phyloP scores from a whole-genome alignment of 1,140 invertebrate genomes.

The Macrobrachium rosenbergii region DNA sequence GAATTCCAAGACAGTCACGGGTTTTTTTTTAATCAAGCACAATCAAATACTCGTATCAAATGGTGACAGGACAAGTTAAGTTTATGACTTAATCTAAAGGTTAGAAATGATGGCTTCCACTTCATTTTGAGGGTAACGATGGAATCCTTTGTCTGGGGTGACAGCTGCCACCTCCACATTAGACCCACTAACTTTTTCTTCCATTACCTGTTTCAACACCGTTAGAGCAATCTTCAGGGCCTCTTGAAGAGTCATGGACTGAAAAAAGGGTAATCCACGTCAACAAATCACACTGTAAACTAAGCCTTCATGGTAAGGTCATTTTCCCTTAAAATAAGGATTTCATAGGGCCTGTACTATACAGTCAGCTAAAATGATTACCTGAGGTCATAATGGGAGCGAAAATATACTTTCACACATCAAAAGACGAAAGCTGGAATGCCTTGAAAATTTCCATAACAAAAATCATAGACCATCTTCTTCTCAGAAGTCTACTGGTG shows the following conservation, averaged over 20 bases:
- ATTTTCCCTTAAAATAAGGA: not conserved
- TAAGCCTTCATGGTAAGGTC: not conserved
- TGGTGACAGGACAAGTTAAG: not conserved
- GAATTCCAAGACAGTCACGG: too few species aligned
- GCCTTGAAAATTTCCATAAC: too few species aligned
- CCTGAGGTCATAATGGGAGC: too few species aligned
- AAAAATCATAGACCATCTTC: too few species aligned
- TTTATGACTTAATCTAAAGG: slow-evolving; percentile 46
- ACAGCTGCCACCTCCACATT: slow-evolving; percentile 99
- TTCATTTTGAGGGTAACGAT: slow-evolving; percentile 69
- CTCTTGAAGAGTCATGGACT: slow-evolving; percentile 97
- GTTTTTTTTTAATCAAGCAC: not conserved
- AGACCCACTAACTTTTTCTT: slow-evolving; percentile 96
- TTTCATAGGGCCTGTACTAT: too few species aligned
- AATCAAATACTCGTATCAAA: not conserved
- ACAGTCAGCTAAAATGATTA: too few species aligned
- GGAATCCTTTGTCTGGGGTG: slow-evolving; percentile 86
- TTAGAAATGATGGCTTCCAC: slow-evolving; percentile 62
- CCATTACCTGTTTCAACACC: slow-evolving; percentile 99
- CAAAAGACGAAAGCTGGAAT: too few species aligned
- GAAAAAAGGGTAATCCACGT: slow-evolving; percentile 69
- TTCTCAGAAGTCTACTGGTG: too few species aligned
- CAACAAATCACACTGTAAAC: too few species aligned
- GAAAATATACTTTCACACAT: too few species aligned
- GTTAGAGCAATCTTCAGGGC: slow-evolving; percentile 92